Evolutionary conservation across 2,113 vertebrate species (phyloP), one percentile per base, ranked within the genome.

Genomic region (Apodemus speciosus): DNA sequence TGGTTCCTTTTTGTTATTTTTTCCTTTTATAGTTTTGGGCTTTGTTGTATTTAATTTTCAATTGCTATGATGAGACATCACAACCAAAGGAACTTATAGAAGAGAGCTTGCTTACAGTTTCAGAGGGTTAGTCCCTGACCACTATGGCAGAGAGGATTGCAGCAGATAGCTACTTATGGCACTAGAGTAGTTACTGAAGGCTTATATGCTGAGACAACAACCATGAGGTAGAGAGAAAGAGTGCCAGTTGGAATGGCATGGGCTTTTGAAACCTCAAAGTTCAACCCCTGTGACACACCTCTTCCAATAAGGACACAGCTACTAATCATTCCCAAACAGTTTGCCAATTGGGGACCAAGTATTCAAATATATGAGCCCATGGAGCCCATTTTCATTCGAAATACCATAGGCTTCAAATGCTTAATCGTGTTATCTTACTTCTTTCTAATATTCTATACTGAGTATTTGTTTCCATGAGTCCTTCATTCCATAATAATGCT

Each of bases 391-490:
- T 38, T 81, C 3, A 30, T 40, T 40, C n/a, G 30, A 60, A 40
- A n/a, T 23, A 81, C 23, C 23, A 81, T 30, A 32, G 53, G 5
- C 27, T 93, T 93, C 58, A 73, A 90, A 30, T 85, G 25, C 21
- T 93, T 85, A 92, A 90, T 72, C 77, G 30, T 30, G 14, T 90
- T 66, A 79, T 80, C 46, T 14, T 9, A 76, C 87, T 85, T 94
- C 32, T 91, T 86, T 91, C 71, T 91, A 49, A 32, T 85, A 84
- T 40, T 71, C 46, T 80, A 53, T 23, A 53, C 2, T 72, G 51
- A 85, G 35, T 79, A 46, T 94, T 83, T 94, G 10, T 53, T 90
- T 20, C 46, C 30, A 32, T 32, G 30, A 32, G 68, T 87, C 32
- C 84, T 77, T 94, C 13, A 35, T 83, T 93, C 43, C 73, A 38